Evolutionary conservation across 92 coral and sea anemone species (phyloP).

Genomic region (Epizoanthus stellaris): DNA sequence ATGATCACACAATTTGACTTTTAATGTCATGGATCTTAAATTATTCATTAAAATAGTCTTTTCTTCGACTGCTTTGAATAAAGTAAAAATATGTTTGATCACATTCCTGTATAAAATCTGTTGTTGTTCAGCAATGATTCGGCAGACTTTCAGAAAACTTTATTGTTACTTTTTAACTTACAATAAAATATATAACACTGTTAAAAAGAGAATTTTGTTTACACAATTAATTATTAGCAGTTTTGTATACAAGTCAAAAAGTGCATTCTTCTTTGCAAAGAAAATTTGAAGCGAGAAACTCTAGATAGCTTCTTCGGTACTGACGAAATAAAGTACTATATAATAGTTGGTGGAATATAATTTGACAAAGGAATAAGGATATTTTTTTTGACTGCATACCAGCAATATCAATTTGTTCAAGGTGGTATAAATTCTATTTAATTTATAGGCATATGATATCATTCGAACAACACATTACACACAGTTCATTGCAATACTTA

Average conservation of each 20-base stretch:
- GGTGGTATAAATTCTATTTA: no score
- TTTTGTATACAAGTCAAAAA: constrained; percentile 31
- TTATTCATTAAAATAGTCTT: constrained; percentile 13
- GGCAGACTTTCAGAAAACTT: not conserved
- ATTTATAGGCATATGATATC: no score
- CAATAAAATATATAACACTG: not conserved
- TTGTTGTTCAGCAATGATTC: not conserved
- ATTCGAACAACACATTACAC: no score
- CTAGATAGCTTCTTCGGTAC: not conserved
- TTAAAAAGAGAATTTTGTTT: constrained; percentile 1
- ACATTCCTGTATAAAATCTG: not conserved
- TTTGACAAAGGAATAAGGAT: no score
- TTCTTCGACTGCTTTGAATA: constrained; percentile 2
- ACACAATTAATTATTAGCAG: constrained; percentile 1
- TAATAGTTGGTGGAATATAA: no score
- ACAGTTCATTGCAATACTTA: no score
- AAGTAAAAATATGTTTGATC: not conserved
- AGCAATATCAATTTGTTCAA: no score
- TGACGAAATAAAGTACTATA: no score
- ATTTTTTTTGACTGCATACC: no score
- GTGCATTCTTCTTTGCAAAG: not conserved
- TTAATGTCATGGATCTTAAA: constrained; percentile 8
- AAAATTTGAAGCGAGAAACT: not conserved
- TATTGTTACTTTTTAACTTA: no score
- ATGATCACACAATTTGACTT: not conserved